These are phyloP conservation scores for Phainopepla nitens DNA, from an alignment of 2,113 vertebrate genomes.

Conservation along the genomic window DNA sequence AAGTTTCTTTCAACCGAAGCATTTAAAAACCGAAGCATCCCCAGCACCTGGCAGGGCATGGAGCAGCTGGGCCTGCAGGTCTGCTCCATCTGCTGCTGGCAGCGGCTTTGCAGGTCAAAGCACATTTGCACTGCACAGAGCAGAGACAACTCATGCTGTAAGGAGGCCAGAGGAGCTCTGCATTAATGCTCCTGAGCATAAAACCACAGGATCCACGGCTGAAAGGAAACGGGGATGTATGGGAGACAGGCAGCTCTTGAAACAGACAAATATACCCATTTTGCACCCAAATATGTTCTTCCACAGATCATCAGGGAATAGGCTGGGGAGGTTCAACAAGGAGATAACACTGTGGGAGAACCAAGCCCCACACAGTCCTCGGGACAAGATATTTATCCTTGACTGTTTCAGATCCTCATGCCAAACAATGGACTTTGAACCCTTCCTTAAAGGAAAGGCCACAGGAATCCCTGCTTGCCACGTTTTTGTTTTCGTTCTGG, in stretches of 20 bases:
- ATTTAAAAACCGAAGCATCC: neutral
- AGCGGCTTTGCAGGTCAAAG: neutral
- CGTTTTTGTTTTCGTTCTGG: neutral
- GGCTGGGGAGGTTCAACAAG: neutral
- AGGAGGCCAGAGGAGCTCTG: neutral
- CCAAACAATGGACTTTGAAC: neutral
- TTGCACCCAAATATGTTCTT: neutral
- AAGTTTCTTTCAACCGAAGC: constrained; percentile 6
- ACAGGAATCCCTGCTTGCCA: neutral
- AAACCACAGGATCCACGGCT: neutral
- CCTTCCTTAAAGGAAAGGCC: neutral
- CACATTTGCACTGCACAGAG: neutral
- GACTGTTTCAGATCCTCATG: neutral
- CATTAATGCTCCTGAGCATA: neutral
- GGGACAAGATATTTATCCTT: neutral
- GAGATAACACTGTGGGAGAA: neutral
- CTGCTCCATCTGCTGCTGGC: constrained; percentile 35
- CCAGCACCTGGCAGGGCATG: neutral
- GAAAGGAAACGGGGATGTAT: neutral
- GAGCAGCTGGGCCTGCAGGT: constrained; percentile 24
- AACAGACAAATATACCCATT: neutral
- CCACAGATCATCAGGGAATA: neutral
- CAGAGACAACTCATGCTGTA: neutral
- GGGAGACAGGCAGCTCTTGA: neutral
- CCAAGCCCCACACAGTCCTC: no score